Evolutionary conservation across 2,113 vertebrate species (phyloP).

Genomic region (Podarcis muralis): DNA sequence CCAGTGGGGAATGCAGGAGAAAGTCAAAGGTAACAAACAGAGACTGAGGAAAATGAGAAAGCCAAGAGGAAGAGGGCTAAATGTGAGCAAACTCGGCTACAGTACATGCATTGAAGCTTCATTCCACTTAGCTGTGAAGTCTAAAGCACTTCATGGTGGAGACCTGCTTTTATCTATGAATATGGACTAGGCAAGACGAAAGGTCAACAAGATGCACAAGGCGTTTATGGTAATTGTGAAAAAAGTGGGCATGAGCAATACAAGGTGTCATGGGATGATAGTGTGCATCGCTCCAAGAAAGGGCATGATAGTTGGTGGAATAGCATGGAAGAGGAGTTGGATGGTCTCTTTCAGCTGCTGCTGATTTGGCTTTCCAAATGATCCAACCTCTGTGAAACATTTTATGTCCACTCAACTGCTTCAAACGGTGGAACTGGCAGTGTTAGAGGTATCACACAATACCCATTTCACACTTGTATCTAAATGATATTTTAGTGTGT

Average conservation of each 20-base stretch:
- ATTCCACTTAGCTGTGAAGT: background rate
- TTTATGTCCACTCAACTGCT: background rate
- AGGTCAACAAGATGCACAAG: no score
- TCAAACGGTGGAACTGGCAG: no score
- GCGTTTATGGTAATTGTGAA: no score
- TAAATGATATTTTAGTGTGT: no score
- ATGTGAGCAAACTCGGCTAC: background rate
- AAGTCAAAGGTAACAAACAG: background rate
- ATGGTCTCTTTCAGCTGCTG: background rate
- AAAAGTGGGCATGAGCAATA: no score
- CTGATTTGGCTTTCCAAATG: background rate
- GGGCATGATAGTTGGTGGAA: background rate
- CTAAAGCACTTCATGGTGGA: background rate
- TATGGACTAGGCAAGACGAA: no score
- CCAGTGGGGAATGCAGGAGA: background rate
- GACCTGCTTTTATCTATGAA: background rate
- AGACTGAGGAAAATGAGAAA: background rate
- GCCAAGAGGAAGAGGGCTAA: background rate
- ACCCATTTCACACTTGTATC: no score
- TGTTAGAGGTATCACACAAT: no score
- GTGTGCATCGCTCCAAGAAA: no score
- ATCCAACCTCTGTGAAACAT: background rate
- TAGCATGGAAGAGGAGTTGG: background rate
- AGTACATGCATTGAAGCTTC: background rate
- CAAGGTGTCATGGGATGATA: no score